Percentiles rank a stretch among this genome's conserved stretches.
Conservation (phyloP, 2,797 vertebrate genomes). For the Peromyscus attwateri region DNA sequence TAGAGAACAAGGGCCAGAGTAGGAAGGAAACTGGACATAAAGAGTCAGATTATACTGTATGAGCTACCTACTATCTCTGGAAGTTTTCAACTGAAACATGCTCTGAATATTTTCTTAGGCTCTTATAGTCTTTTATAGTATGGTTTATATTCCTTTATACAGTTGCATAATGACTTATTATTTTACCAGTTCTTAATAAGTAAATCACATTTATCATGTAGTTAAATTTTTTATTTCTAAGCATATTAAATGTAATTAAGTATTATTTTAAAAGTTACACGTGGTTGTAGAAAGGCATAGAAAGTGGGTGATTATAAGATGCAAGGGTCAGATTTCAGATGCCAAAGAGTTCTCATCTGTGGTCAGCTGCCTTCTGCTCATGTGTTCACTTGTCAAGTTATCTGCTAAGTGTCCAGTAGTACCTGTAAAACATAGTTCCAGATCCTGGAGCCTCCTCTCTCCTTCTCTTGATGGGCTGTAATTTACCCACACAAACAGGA, state of each 20-base stretch:
- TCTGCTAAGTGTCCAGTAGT: background rate
- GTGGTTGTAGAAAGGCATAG: background rate
- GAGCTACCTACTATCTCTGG: constrained; percentile 2
- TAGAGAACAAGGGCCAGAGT: background rate
- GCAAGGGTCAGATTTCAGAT: background rate
- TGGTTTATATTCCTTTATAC: background rate
- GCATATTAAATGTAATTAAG: constrained; percentile 33
- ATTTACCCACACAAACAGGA: background rate
- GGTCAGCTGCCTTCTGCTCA: background rate
- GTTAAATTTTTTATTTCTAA: constrained; percentile 21
- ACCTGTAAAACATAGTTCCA: background rate
- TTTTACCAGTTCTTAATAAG: background rate
- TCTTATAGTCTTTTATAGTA: background rate
- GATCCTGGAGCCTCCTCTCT: background rate
- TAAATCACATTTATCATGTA: constrained; percentile 17
- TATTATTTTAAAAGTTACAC: background rate
- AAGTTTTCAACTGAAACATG: constrained; percentile 16
- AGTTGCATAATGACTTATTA: background rate
- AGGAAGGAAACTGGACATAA: background rate
- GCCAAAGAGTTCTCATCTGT: background rate
- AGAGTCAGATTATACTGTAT: background rate
- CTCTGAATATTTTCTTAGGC: background rate
- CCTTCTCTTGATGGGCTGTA: background rate
- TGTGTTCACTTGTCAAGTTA: background rate
- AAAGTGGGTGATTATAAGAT: constrained; percentile 19